Evolutionary conservation across 2,797 vertebrate genomes (phyloP).

Genomic region (Xyrichtys novacula): DNA sequence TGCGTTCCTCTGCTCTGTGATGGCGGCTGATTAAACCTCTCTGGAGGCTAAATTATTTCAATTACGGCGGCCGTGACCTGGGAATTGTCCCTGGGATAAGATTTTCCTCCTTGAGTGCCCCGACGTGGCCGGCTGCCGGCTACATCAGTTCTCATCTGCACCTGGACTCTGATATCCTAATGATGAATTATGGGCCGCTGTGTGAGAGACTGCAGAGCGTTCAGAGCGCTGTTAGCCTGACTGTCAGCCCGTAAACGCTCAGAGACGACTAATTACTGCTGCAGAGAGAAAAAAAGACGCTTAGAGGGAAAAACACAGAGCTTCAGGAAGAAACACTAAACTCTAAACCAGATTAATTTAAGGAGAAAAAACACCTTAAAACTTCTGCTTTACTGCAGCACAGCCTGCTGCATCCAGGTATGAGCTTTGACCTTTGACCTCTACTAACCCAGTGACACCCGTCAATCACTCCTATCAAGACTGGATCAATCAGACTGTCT

Average conservation of each 20-base stretch:
- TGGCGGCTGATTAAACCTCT: constrained; percentile 97
- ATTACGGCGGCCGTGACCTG: constrained; percentile 93
- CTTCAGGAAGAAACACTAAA: neutral
- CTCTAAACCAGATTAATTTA: no score
- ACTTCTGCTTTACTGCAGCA: no score
- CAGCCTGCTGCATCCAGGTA: no score
- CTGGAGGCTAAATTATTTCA: constrained; percentile 96
- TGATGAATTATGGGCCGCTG: constrained; percentile 96
- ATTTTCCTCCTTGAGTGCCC: constrained; percentile 92
- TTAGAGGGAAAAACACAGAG: constrained; percentile 23
- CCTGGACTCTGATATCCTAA: constrained; percentile 99
- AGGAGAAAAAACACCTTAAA: neutral
- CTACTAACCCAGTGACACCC: no score
- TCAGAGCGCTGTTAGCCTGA: constrained; percentile 89
- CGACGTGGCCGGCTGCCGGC: constrained; percentile 90
- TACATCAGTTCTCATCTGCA: constrained; percentile 98
- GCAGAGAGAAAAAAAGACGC: neutral
- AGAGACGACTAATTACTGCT: constrained; percentile 89
- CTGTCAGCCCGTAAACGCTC: constrained; percentile 88
- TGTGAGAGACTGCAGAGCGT: constrained; percentile 86
- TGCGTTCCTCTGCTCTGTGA: constrained; percentile 85
- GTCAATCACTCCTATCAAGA: no score
- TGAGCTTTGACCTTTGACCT: no score
- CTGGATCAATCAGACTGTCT: neutral
- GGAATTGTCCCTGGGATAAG: constrained; percentile 97